These are phyloP conservation scores for Meloidogyne hapla DNA, from an alignment of 1,140 invertebrate genomes.

Conservation along the genomic window DNA sequence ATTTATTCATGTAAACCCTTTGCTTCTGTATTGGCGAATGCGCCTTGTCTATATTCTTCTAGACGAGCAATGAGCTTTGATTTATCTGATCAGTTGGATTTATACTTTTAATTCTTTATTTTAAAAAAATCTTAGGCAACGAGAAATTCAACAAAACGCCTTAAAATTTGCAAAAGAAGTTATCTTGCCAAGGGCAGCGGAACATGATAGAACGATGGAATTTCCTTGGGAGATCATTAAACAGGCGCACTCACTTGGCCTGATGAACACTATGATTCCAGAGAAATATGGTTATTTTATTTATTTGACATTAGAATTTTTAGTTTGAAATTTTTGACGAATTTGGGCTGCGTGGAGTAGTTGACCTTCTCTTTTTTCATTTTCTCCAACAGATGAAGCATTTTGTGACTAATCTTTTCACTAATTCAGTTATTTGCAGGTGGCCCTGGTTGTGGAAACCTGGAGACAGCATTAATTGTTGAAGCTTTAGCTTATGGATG, in stretches of 20 bases:
- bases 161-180: conserved; percentile 87
- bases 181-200: conserved; percentile 82
- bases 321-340: conserved; percentile 2
- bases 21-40: too few relatives aligned
- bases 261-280: conserved; percentile 84
- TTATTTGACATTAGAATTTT: conserved; percentile 12
- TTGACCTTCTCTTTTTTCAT: too few relatives aligned
- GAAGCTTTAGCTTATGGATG: conserved; percentile 93
- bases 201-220: conserved; percentile 84
- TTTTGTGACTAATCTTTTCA: too few relatives aligned
- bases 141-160: conserved; percentile 68
- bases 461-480: conserved; percentile 78
- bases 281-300: conserved; percentile 65
- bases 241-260: conserved; percentile 83
- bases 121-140: too few relatives aligned
- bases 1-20: too few relatives aligned
- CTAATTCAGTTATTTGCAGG: conserved; percentile 37
- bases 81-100: conserved; percentile 46
- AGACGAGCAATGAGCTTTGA: conserved; percentile 38
- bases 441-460: conserved; percentile 67
- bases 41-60: too few relatives aligned
- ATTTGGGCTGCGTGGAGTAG: too few relatives aligned
- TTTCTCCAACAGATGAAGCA: too few relatives aligned
- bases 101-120: not conserved
- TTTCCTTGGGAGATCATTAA: conserved; percentile 93